Conservation (phyloP, 1,140 invertebrate genomes). For the Eubasilissa regina region DNA sequence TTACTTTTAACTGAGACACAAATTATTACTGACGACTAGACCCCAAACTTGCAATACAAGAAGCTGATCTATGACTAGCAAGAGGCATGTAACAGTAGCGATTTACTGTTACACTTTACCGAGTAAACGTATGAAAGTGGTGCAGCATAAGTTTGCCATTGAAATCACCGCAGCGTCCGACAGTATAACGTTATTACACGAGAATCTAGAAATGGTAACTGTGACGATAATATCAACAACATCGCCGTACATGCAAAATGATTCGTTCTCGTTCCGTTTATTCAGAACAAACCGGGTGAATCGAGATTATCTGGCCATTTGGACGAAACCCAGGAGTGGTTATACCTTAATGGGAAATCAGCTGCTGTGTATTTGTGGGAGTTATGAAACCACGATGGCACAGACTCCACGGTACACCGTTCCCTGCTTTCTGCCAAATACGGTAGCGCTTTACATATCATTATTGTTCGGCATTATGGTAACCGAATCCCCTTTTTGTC, state of each 20-base stretch:
- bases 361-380: background rate
- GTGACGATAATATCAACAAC: too few species aligned
- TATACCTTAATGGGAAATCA: conserved; percentile 4
- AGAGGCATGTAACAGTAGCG: too few species aligned
- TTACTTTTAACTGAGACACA: too few species aligned
- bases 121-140: too few species aligned
- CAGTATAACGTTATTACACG: background rate
- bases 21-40: too few species aligned
- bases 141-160: too few species aligned
- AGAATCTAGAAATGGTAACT: background rate
- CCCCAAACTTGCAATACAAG: too few species aligned
- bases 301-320: conserved; percentile 27
- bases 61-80: too few species aligned
- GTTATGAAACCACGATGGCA: background rate
- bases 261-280: conserved; percentile 6
- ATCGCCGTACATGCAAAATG: conserved; percentile 18
- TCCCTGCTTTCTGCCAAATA: background rate
- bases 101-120: too few species aligned
- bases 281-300: conserved; percentile 15
- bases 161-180: background rate
- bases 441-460: background rate
- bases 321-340: conserved; percentile 12
- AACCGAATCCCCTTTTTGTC: too few species aligned
- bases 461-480: too few species aligned
- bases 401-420: background rate